These are phyloP conservation scores for Smutsia temminckii DNA, from an alignment of 2,797 vertebrate species.

Conservation along the genomic window DNA sequence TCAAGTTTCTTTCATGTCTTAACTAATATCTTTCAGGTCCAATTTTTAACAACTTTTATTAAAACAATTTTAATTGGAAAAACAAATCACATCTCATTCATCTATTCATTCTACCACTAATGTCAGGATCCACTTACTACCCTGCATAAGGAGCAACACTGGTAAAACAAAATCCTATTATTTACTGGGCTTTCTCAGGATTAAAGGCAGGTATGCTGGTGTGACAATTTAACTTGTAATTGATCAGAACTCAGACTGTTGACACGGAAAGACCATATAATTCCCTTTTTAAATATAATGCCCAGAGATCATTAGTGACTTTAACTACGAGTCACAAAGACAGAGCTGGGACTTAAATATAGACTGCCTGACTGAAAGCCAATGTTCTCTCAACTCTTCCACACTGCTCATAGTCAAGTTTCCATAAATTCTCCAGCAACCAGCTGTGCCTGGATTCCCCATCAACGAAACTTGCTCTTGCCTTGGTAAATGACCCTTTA, in stretches of 20 bases:
- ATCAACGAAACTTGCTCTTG: not conserved
- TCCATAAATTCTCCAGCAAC: not conserved
- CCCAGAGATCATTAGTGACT: not conserved
- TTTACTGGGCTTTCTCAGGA: not conserved
- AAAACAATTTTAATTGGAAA: conserved; percentile 41
- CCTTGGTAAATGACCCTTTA: not conserved
- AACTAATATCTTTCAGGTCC: not conserved
- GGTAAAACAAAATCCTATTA: not conserved
- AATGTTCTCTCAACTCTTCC: not conserved
- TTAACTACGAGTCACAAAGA: not conserved
- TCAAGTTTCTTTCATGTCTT: conserved; percentile 17
- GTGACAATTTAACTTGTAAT: not conserved
- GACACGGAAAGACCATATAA: not conserved
- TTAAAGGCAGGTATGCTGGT: not conserved
- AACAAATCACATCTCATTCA: not conserved
- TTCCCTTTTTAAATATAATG: not conserved
- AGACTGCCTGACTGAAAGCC: not conserved
- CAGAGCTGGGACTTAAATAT: not conserved
- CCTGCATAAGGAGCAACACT: not conserved
- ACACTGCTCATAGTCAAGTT: not conserved
- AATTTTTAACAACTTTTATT: not conserved
- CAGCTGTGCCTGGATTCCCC: not conserved
- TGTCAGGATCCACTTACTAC: not conserved
- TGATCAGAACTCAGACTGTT: not conserved
- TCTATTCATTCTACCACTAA: not conserved